These are phyloP conservation scores for Agonopterix arenella DNA, from an alignment of 2,888 invertebrate genomes.

Conservation along the genomic window DNA sequence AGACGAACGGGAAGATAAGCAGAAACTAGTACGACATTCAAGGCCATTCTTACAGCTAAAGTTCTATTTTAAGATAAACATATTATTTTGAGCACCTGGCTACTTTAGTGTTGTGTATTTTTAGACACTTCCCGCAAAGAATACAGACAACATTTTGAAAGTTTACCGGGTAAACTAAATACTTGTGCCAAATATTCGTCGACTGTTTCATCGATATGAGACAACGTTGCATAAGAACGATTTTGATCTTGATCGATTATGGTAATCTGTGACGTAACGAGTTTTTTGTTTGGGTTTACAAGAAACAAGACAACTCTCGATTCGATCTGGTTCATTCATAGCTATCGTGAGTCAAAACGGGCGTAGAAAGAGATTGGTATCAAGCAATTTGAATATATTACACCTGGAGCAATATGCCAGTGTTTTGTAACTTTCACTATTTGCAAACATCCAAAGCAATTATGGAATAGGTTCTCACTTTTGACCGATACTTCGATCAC, in stretches of 20 bases:
- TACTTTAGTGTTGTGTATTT: slow-evolving; percentile 11
- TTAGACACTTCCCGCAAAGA: slow-evolving; percentile 2
- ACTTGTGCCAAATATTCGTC: slow-evolving; percentile 4
- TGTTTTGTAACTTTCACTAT: slow-evolving; percentile 31
- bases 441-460: slow-evolving; percentile 6
- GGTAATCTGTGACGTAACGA: slow-evolving; percentile 59
- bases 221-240: slow-evolving; percentile 49
- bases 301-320: slow-evolving; percentile 45
- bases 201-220: slow-evolving; percentile 39
- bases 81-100: slow-evolving; percentile 17
- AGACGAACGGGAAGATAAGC: slow-evolving; percentile 1
- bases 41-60: slow-evolving; percentile 4
- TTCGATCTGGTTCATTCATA: slow-evolving; percentile 41
- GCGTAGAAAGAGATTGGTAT: slow-evolving; percentile 40
- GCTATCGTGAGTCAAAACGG: slow-evolving; percentile 27
- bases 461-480: neutral
- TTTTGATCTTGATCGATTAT: slow-evolving; percentile 68
- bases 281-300: slow-evolving; percentile 30
- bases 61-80: slow-evolving; percentile 18
- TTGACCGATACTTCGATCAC: neutral
- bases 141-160: slow-evolving; percentile 5
- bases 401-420: slow-evolving; percentile 20
- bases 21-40: slow-evolving; percentile 2
- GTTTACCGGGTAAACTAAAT: slow-evolving; percentile 16
- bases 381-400: slow-evolving; percentile 42